Conservation (phyloP, 53 echinoderm and acorn worm species). For the Holothuria scabra region DNA sequence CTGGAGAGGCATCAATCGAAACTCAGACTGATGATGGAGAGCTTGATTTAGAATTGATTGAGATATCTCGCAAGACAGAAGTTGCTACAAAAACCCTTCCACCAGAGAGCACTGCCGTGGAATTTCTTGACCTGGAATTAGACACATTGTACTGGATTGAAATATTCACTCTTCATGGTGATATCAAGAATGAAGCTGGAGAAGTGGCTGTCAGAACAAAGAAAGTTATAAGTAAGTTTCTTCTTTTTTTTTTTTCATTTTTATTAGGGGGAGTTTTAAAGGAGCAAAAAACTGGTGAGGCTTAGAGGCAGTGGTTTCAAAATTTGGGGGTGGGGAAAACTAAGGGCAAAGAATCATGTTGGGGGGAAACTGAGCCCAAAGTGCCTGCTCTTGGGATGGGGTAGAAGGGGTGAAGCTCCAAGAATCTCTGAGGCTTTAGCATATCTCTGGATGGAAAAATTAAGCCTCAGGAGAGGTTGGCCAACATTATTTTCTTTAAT, state of each 20-base stretch:
- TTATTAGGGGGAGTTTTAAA: no score
- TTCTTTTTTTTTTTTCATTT: neutral
- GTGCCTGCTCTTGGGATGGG: no score
- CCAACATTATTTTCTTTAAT: no score
- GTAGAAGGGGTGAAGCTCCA: no score
- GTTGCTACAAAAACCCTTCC: constrained; percentile 55
- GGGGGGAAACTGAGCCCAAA: no score
- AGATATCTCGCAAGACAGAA: constrained; percentile 18
- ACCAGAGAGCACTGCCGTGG: constrained; percentile 58
- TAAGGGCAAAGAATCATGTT: no score
- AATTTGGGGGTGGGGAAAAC: no score
- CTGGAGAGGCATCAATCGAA: neutral
- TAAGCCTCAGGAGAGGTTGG: no score
- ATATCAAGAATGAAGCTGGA: constrained; percentile 60
- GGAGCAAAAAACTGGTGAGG: no score
- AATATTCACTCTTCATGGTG: constrained; percentile 64
- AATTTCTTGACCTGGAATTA: constrained; percentile 65
- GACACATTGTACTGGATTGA: constrained; percentile 62
- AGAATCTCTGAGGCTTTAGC: no score
- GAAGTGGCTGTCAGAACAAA: constrained; percentile 6
- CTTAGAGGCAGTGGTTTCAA: no score
- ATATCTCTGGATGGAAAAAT: no score
- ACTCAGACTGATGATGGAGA: neutral
- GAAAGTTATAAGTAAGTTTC: neutral
- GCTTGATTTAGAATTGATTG: neutral